A percentile compares a stretch with the other conserved stretches of the same genome.
Conservation (phyloP, 2,797 vertebrate genomes). For the Hyperoplus lanceolatus region DNA sequence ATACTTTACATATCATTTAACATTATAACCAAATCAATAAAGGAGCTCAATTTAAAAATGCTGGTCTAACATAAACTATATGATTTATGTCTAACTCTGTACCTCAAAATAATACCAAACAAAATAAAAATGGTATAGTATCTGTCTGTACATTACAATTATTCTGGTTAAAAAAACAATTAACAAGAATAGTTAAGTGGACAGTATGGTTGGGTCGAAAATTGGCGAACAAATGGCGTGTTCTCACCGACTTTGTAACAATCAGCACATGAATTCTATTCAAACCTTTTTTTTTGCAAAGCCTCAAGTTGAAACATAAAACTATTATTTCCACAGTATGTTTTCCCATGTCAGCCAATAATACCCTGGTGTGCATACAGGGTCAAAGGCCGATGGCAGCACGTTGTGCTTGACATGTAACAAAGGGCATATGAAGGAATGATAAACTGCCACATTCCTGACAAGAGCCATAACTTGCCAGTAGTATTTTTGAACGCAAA, state of each 20-base stretch:
- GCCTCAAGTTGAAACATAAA: background rate
- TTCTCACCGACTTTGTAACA: background rate
- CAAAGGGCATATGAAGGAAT: conserved; percentile 52
- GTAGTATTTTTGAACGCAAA: conserved; percentile 62
- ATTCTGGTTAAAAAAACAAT: too few species aligned
- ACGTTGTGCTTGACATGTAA: conserved; percentile 48
- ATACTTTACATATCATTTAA: too few species aligned
- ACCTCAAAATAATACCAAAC: too few species aligned
- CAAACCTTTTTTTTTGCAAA: background rate
- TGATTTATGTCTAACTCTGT: too few species aligned
- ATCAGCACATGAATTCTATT: background rate
- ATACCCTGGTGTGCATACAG: conserved; percentile 26
- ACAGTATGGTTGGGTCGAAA: too few species aligned
- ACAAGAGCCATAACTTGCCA: conserved; percentile 60
- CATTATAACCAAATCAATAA: too few species aligned
- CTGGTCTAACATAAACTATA: too few species aligned
- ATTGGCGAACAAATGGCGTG: too few species aligned
- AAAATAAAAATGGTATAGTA: too few species aligned
- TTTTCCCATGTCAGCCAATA: conserved; percentile 9
- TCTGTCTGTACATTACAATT: too few species aligned
- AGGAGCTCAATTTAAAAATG: too few species aligned
- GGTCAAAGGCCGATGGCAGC: conserved; percentile 54
- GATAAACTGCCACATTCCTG: conserved; percentile 55
- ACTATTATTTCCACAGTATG: background rate
- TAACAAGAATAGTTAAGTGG: too few species aligned